Base-by-base conservation (phyloP, 1,140 invertebrate species). In the Propsilocerus akamusi region DNA sequence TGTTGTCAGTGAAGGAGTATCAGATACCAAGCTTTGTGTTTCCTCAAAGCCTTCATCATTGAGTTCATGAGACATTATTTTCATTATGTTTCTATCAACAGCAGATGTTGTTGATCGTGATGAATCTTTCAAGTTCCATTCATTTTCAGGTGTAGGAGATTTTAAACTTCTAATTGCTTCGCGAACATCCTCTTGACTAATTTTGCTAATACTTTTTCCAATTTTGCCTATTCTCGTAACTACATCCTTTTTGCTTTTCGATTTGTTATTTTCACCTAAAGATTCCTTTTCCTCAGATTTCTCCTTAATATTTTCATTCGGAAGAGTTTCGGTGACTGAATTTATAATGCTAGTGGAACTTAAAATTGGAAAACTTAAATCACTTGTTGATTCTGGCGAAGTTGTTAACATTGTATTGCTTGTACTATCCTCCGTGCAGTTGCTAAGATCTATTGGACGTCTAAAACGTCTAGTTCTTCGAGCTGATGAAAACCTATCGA, bases 31-130 rank as follows among this genome's bases (percentile, higher is more conserved):
- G 41, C 69, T 49, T 53, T 88, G 84, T 0, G 84, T 87, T 67
- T 90, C 87, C 62, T 92, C 86, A 58, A 91, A 91, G 7, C 86
- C 87, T 70, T 91, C 87, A 59, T 92, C 87, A 54, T 86, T 82
- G 32, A 84, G 58, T 53, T 85, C 78, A 53, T 77, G 75, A 51
- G 28, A 63, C 58, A 59, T 55, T 73, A 53, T 61, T 68, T 67
- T 2, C 59, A 57, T 26, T 48, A 61, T 58, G 17, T 37, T 53
- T 22, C 22, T 50, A 52, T 11, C 49, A 55, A 4, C 54, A 49
- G 52, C 47, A 5, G 65, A 63, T 7, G 63, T 65, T 17, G 68
- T 63, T 1, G 59, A 65, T 46, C 60, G 58, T 51, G 64, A 61
- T 22, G 53, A 7, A 56, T 53, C 30, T 37, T 14, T 22, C n/a